These are phyloP conservation scores for Porites australiensis DNA, from an alignment of 64 coral and sea anemone genomes.

Conservation along the genomic window DNA sequence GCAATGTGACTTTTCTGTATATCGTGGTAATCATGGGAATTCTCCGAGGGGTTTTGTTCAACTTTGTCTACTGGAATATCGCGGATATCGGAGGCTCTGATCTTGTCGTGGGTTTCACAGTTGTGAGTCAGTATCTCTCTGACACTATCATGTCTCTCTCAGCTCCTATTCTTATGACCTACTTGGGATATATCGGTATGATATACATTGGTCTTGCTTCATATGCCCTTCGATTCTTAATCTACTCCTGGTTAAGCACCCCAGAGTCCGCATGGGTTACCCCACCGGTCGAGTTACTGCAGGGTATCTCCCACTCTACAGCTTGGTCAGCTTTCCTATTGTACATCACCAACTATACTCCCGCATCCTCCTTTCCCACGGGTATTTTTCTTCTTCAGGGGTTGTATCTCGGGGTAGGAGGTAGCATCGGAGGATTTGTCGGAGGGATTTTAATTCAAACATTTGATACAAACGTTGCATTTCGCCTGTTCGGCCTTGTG, in stretches of 20 bases:
- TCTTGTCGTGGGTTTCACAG: slow-evolving; percentile 79
- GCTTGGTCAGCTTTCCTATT: slow-evolving; percentile 94
- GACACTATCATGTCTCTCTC: slow-evolving; percentile 85
- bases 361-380: slow-evolving; percentile 82
- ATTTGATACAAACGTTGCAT: slow-evolving; percentile 74
- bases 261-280: slow-evolving; percentile 82
- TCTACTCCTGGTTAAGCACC: slow-evolving; percentile 93
- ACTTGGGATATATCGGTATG: slow-evolving; percentile 89
- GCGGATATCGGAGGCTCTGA: slow-evolving; percentile 90
- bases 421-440: slow-evolving; percentile 63
- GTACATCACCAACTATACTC: slow-evolving; percentile 92
- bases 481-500: slow-evolving; percentile 73
- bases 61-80: slow-evolving; percentile 93
- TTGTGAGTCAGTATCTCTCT: slow-evolving; percentile 88
- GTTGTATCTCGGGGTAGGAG: slow-evolving; percentile 85
- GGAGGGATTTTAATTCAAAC: slow-evolving; percentile 78
- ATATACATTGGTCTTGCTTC: slow-evolving; percentile 82
- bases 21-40: slow-evolving; percentile 84
- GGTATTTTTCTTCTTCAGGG: slow-evolving; percentile 87
- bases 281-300: slow-evolving; percentile 85
- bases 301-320: slow-evolving; percentile 84
- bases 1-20: slow-evolving; percentile 56
- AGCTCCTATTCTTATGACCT: slow-evolving; percentile 79
- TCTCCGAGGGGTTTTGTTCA: slow-evolving; percentile 81
- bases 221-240: slow-evolving; percentile 81